Evolutionary conservation across 2,888 invertebrate species (phyloP).

Genomic region (Agriotes lineatus): DNA sequence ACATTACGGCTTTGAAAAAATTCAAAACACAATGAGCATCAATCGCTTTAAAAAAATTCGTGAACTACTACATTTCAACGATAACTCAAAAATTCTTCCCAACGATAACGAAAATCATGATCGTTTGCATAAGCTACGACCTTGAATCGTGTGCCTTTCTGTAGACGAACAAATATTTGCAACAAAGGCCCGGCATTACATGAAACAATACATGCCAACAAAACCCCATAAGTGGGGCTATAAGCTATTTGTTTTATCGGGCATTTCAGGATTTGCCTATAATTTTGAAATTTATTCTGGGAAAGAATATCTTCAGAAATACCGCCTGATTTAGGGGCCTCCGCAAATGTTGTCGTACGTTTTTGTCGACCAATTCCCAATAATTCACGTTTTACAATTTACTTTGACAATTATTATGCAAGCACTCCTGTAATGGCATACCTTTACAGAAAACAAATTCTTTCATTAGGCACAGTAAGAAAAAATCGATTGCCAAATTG

Average conservation of each 20-base stretch:
- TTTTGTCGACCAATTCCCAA: no score
- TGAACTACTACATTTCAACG: neutral
- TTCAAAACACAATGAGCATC: neutral
- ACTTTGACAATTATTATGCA: no score
- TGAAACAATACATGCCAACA: constrained; percentile 58
- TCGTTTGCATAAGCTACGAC: constrained; percentile 48
- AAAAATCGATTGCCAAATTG: no score
- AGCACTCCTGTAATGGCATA: no score
- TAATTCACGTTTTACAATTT: no score
- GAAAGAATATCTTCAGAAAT: no score
- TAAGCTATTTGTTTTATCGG: constrained; percentile 51
- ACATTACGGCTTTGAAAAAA: neutral
- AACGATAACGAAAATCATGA: constrained; percentile 18
- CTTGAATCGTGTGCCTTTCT: constrained; percentile 46
- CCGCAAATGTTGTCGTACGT: no score
- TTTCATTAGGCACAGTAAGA: no score
- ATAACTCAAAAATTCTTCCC: neutral
- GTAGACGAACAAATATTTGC: constrained; percentile 54
- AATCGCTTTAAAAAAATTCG: neutral
- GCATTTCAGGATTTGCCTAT: constrained; percentile 54
- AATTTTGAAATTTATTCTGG: constrained; percentile 57
- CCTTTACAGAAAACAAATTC: no score
- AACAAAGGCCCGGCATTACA: constrained; percentile 43
- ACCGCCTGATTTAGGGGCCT: no score
- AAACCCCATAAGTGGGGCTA: constrained; percentile 47